Evolutionary conservation across 2,888 invertebrate genomes (phyloP).

Genomic region (Eurois occulta): DNA sequence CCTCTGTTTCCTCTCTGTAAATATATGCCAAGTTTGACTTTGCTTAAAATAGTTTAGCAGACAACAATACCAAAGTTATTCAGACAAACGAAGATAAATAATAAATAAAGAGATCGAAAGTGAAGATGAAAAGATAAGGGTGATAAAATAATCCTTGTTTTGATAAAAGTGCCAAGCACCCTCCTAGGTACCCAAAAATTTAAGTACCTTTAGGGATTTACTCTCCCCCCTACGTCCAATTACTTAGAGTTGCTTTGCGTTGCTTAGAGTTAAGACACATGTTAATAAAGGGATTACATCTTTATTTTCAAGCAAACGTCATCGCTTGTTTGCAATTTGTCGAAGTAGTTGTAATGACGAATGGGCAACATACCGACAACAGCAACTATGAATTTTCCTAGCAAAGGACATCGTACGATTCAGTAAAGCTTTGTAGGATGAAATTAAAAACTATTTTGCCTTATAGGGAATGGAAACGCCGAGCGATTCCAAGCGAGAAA

Average conservation of each 20-base stretch:
- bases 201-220: not conserved
- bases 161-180: not conserved
- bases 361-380: not conserved
- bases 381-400: not conserved
- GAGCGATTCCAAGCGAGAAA: conserved; percentile 35
- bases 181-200: not conserved
- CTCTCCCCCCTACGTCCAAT: not conserved
- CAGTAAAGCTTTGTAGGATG: not conserved
- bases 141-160: not conserved
- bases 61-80: conserved; percentile 21
- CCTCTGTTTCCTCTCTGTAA: not conserved
- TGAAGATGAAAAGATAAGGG: not conserved
- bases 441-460: not conserved
- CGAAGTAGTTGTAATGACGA: not conserved
- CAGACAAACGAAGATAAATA: not conserved
- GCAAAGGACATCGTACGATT: not conserved
- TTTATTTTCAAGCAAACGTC: not conserved
- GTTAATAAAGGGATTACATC: not conserved
- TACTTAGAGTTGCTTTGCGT: not conserved
- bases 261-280: no score
- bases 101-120: not conserved
- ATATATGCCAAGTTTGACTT: not conserved
- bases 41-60: not conserved
- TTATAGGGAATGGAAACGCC: conserved; percentile 43
- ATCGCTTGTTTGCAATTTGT: not conserved